Conservation (phyloP, 2,888 invertebrate genomes). For the Archips crataeganus region DNA sequence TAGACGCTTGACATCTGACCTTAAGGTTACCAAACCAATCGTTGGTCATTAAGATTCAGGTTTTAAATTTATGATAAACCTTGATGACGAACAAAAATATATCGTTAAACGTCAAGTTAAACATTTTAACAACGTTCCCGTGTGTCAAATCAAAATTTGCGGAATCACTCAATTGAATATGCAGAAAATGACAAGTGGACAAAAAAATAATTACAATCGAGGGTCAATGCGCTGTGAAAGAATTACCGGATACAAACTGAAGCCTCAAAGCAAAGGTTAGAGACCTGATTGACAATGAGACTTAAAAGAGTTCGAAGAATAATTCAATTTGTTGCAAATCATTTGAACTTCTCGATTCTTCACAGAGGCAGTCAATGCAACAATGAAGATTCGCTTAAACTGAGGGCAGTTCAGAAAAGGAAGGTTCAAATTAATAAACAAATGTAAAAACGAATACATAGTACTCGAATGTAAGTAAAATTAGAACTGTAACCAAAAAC, state of each 20-base stretch:
- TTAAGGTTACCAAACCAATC: constrained; percentile 46
- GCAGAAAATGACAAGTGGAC: constrained; percentile 8
- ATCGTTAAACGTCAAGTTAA: background rate
- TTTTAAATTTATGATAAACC: constrained; percentile 13
- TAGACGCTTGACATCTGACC: constrained; percentile 57
- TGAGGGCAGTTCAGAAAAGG: background rate
- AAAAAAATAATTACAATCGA: constrained; percentile 10
- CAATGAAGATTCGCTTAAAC: background rate
- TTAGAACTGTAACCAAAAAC: background rate
- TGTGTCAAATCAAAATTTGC: background rate
- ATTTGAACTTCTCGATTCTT: constrained; percentile 6
- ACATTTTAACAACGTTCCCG: background rate
- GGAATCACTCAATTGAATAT: background rate
- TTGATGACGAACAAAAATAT: background rate
- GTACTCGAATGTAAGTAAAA: no score
- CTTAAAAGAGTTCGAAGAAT: constrained; percentile 20
- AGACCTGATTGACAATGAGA: constrained; percentile 36
- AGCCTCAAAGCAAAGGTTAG: constrained; percentile 21
- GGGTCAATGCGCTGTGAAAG: constrained; percentile 30
- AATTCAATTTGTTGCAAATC: constrained; percentile 39
- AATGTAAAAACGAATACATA: background rate
- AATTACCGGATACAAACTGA: constrained; percentile 32
- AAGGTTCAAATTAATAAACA: background rate
- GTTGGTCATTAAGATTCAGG: constrained; percentile 33
- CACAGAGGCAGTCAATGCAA: background rate